These are phyloP conservation scores for Daphoenositta chrysoptera DNA, from an alignment of 2,113 vertebrate genomes.

Conservation along the genomic window DNA sequence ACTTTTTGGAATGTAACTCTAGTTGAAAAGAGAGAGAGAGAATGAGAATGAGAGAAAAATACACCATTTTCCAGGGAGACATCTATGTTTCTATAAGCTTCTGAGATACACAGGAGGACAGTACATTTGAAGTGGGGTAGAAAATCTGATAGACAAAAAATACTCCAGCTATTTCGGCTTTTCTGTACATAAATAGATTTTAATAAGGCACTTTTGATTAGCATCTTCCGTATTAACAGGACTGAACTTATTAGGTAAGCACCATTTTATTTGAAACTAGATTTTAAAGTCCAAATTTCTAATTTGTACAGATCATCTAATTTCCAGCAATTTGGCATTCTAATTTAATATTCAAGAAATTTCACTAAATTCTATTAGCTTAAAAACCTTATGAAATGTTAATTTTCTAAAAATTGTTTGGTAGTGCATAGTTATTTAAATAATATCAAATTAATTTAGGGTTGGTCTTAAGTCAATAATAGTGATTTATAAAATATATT, in stretches of 20 bases:
- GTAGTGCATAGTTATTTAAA: background rate
- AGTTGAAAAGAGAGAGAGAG: background rate
- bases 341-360: background rate
- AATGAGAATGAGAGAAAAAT: background rate
- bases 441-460: background rate
- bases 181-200: background rate
- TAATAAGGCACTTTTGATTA: background rate
- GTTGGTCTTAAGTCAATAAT: background rate
- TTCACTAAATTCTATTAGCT: background rate
- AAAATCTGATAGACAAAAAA: background rate
- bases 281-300: background rate
- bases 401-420: background rate
- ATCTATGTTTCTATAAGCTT: background rate
- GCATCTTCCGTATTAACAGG: background rate
- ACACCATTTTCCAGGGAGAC: background rate
- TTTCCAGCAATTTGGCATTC: background rate
- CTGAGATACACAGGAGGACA: background rate
- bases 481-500: background rate
- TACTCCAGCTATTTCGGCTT: background rate
- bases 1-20: background rate
- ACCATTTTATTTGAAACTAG: background rate
- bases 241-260: background rate
- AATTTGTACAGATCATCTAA: background rate
- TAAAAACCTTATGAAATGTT: background rate
- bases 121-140: background rate